These are phyloP conservation scores for Turdus rufiventris DNA, from an alignment of 2,113 vertebrate genomes.

Conservation along the genomic window DNA sequence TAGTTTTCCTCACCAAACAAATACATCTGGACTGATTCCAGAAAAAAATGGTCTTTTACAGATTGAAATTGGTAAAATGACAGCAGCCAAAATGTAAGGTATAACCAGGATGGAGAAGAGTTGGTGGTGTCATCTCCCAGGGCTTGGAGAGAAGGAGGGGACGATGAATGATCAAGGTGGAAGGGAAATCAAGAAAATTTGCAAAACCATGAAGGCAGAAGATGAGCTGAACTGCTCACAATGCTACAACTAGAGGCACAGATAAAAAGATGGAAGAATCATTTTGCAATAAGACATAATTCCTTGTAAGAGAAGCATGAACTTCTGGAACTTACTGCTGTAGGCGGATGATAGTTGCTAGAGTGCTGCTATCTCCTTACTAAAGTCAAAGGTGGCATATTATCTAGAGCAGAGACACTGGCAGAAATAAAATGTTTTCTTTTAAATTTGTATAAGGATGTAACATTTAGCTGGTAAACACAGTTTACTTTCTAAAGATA, in stretches of 20 bases:
- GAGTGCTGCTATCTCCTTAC: neutral
- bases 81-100: neutral
- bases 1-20: neutral
- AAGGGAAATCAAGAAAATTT: neutral
- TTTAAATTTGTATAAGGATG: neutral
- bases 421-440: neutral
- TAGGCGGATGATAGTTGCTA: neutral
- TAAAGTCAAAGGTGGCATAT: neutral
- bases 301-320: neutral
- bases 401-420: neutral
- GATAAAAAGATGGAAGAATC: neutral
- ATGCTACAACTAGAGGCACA: neutral
- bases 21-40: neutral
- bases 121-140: neutral
- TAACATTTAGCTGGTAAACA: neutral
- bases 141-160: neutral
- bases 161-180: neutral
- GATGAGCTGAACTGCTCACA: neutral
- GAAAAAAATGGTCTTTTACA: neutral
- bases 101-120: neutral
- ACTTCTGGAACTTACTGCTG: neutral
- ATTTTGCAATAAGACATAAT: neutral
- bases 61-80: neutral
- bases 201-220: neutral
- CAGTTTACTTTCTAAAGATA: neutral